Conservation (phyloP, 1,140 invertebrate genomes). For the Babylonia areolata region DNA sequence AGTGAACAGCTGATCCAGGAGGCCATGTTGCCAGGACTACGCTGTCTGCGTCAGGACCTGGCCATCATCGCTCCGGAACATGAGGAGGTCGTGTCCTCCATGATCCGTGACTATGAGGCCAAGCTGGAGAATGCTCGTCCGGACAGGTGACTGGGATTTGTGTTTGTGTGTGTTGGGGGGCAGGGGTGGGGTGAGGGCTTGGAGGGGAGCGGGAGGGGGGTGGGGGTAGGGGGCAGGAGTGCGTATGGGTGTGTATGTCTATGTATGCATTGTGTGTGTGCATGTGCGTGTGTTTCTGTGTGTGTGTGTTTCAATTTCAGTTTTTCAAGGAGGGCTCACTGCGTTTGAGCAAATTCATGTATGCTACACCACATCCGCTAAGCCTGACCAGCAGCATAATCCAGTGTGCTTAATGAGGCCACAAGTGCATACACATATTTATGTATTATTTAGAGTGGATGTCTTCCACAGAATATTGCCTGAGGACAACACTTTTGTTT, state of each 20-base stretch:
- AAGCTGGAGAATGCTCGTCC: slow-evolving; percentile 69
- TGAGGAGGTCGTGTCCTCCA: slow-evolving; percentile 70
- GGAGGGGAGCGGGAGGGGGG: slow-evolving; percentile 59
- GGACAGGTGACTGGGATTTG: slow-evolving; percentile 47
- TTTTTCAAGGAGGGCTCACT: too few relatives aligned
- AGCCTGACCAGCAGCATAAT: too few relatives aligned
- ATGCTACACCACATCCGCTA: too few relatives aligned
- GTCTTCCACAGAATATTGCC: too few relatives aligned
- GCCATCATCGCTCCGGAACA: slow-evolving; percentile 72
- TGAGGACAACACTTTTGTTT: too few relatives aligned
- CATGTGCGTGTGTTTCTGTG: too few relatives aligned
- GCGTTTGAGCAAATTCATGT: too few relatives aligned
- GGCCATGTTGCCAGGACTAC: slow-evolving; percentile 75
- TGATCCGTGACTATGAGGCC: slow-evolving; percentile 75
- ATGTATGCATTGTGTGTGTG: neutral
- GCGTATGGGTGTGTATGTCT: slow-evolving; percentile 1
- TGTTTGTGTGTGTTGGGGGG: neutral
- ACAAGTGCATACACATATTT: too few relatives aligned
- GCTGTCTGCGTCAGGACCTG: slow-evolving; percentile 73
- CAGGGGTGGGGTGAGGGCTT: neutral
- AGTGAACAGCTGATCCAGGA: slow-evolving; percentile 75
- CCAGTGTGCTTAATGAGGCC: too few relatives aligned
- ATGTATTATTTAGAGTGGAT: too few relatives aligned
- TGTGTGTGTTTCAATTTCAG: too few relatives aligned
- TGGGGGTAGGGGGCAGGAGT: neutral